These are phyloP conservation scores for Campoplex nolae DNA, from an alignment of 2,888 invertebrate species.

Conservation along the genomic window DNA sequence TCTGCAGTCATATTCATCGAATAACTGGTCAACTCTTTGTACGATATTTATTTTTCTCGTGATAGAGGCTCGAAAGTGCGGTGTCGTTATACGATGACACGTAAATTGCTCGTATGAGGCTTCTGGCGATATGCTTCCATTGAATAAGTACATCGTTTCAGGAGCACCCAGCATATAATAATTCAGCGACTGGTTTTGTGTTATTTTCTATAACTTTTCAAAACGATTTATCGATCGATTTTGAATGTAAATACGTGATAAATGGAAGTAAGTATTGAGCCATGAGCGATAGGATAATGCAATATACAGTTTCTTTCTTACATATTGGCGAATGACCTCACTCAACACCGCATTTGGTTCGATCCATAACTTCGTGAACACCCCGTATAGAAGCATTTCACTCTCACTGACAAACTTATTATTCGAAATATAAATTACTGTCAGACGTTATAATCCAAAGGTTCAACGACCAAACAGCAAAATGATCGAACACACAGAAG, in stretches of 20 bases:
- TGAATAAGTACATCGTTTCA: background rate
- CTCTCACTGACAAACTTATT: conserved; percentile 53
- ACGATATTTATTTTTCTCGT: background rate
- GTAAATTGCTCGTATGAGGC: too few species aligned
- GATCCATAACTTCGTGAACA: conserved; percentile 1
- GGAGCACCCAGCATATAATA: background rate
- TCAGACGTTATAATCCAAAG: conserved; percentile 42
- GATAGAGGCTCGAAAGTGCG: background rate
- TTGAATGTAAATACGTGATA: background rate
- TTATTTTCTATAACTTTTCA: background rate
- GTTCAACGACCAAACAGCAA: conserved; percentile 57
- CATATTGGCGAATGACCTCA: background rate
- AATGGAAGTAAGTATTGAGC: too few species aligned
- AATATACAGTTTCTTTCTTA: background rate
- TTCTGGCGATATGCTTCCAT: background rate
- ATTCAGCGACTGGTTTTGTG: background rate
- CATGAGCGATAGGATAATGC: background rate
- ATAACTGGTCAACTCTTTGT: too few species aligned
- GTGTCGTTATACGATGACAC: background rate
- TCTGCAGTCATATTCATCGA: too few species aligned
- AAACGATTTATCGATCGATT: background rate
- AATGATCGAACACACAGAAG: conserved; percentile 46
- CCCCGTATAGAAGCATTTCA: conserved; percentile 26
- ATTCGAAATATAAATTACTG: conserved; percentile 55
- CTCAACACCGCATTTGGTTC: background rate